Conservation (phyloP, 2,888 invertebrate species). For the Mythimna pallens region DNA sequence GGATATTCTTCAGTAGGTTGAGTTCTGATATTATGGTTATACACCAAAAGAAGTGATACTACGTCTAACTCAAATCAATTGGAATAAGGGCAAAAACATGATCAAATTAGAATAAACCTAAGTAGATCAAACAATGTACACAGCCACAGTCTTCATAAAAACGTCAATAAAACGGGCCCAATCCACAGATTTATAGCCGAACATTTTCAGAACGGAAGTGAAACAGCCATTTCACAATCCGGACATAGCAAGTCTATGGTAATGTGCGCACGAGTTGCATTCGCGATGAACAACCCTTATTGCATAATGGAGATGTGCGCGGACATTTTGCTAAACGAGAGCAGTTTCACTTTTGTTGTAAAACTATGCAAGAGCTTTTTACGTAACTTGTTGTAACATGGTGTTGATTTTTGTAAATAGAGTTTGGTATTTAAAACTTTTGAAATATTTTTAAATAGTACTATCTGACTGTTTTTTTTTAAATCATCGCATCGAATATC, state of each 20-base stretch:
- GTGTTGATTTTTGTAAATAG: slow-evolving; percentile 21
- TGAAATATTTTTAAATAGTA: background rate
- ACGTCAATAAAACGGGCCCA: slow-evolving; percentile 26
- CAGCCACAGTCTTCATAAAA: background rate
- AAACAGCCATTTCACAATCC: slow-evolving; percentile 88
- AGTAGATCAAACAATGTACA: background rate
- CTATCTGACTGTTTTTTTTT: too few species aligned
- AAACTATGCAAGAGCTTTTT: slow-evolving; percentile 57
- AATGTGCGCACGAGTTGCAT: slow-evolving; percentile 76
- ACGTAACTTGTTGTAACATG: slow-evolving; percentile 57
- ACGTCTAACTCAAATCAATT: background rate
- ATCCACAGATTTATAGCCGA: slow-evolving; percentile 43
- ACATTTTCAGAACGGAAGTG: slow-evolving; percentile 81
- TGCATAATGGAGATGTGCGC: slow-evolving; percentile 83
- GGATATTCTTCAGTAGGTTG: background rate
- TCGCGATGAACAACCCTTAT: slow-evolving; percentile 82
- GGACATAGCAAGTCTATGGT: slow-evolving; percentile 80
- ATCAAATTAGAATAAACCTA: background rate
- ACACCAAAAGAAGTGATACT: background rate
- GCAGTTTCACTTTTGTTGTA: slow-evolving; percentile 83
- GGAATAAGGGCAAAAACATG: background rate
- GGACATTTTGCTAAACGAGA: slow-evolving; percentile 82
- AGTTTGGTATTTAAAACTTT: background rate
- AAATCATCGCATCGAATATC: too few species aligned
- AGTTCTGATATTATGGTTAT: background rate